phyloP scores from a whole-genome alignment of 35 echinoderm and acorn worm genomes.

The Heliocidaris tuberculata region DNA sequence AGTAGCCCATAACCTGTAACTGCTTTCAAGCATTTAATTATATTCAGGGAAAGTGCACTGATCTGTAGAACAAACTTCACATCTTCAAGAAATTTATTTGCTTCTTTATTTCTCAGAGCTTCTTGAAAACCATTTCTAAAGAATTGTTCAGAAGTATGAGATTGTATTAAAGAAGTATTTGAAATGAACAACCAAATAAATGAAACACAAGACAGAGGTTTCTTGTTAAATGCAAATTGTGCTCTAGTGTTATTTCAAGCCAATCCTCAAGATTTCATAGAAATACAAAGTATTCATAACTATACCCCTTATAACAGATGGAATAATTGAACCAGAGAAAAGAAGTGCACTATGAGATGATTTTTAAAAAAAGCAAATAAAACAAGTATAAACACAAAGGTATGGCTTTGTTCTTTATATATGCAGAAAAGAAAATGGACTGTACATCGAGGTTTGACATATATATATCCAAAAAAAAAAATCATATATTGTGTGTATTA shows the following conservation, averaged over 20 bases:
- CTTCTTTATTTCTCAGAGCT: too few species aligned
- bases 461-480: conserved; percentile 4
- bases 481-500: conserved; percentile 29
- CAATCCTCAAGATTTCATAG: conserved; percentile 29
- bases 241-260: conserved; percentile 41
- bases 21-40: too few species aligned
- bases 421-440: conserved; percentile 13
- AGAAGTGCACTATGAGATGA: conserved; percentile 8
- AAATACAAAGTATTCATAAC: conserved; percentile 35
- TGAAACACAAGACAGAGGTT: not conserved
- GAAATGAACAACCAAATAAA: not conserved
- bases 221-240: conserved; percentile 43
- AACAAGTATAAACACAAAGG: not conserved
- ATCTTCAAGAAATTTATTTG: too few species aligned
- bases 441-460: conserved; percentile 11
- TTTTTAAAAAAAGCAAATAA: not conserved
- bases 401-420: not conserved
- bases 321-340: conserved; percentile 2
- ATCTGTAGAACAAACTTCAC: too few species aligned
- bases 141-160: too few species aligned
- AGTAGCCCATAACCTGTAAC: too few species aligned
- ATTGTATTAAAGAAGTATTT: not conserved
- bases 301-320: not conserved
- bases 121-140: too few species aligned
- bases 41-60: too few species aligned